Evolutionary conservation across 2,888 invertebrate genomes (phyloP), one percentile per base, ranked within the genome.

Genomic region (Exocentrus adspersus): DNA sequence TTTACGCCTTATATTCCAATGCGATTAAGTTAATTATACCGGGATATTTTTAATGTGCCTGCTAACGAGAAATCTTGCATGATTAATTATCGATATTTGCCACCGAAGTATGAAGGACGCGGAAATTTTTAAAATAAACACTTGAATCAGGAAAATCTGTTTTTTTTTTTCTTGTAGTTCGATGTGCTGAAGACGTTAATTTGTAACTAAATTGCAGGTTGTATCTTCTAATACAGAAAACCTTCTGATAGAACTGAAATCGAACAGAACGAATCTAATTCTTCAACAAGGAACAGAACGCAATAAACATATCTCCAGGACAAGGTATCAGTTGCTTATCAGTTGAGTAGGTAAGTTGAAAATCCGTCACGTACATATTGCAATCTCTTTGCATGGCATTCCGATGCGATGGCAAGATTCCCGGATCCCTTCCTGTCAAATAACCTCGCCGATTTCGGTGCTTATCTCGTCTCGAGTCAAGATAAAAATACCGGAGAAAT

Each of bases 371-470:
- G 54, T 54, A 42, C 43, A n/a, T 3, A 43, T 30, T 42, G 54
- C 54, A 45, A 54, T 54, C 43, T 54, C 30, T 24, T 43, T 54
- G 54, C 43, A 24, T 43, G n/a, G n/a, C n/a, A n/a, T n/a, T n/a
- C n/a, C n/a, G n/a, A n/a, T n/a, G 28, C 17, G 43, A 42, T 54
- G 43, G 37, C 54, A 43, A 43, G 16, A 54, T 43, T 28, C 54
- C 24, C 28, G 12, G 24, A 16, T 42, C 37, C 10, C 14, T 20
- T 12, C 42, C 3, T 21, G 43, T 28, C 54, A 54, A 43, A 54
- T 54, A 54, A 54, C 30, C 54, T 53, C 43, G n/a, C 16, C 43
- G 17, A 54, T 28, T 54, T 54, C 28, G 43, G 43, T 28, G 28
- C 43, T 28, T 43, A 21, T 43, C 21, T 45, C 24, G 16, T 28